Conservation (phyloP, 2,797 vertebrate genomes). For the Cyprinella venusta region DNA sequence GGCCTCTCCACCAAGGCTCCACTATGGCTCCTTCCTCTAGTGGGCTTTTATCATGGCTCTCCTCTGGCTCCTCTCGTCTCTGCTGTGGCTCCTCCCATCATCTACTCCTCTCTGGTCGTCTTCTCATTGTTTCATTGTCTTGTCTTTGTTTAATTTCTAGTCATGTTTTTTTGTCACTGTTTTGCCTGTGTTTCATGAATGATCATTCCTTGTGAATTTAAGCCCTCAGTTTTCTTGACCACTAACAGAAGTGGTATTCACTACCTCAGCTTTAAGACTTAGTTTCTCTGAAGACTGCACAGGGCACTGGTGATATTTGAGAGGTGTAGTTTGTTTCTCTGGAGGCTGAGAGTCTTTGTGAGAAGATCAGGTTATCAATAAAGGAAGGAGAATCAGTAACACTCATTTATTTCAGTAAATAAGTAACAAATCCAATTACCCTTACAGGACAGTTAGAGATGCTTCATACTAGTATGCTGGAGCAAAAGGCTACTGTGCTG, state of each 20-base stretch:
- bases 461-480: neutral
- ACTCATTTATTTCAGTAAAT: conserved; percentile 35
- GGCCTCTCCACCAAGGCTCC: too few species aligned
- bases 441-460: neutral
- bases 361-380: conserved; percentile 33
- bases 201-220: too few species aligned
- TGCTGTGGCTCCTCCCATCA: too few species aligned
- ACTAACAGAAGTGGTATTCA: neutral
- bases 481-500: neutral
- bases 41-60: too few species aligned
- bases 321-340: conserved; percentile 16
- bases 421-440: conserved; percentile 33
- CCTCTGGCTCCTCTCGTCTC: too few species aligned
- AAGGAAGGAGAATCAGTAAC: conserved; percentile 21
- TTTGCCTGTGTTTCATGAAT: too few species aligned
- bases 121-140: too few species aligned
- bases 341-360: conserved; percentile 6
- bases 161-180: too few species aligned
- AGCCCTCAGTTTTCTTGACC: neutral
- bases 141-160: too few species aligned
- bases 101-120: too few species aligned
- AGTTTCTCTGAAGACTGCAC: neutral
- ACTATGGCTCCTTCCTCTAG: too few species aligned
- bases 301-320: neutral
- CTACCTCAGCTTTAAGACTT: neutral